Conservation (phyloP, 2,797 vertebrate species). For the Bryconaethiops microstoma region DNA sequence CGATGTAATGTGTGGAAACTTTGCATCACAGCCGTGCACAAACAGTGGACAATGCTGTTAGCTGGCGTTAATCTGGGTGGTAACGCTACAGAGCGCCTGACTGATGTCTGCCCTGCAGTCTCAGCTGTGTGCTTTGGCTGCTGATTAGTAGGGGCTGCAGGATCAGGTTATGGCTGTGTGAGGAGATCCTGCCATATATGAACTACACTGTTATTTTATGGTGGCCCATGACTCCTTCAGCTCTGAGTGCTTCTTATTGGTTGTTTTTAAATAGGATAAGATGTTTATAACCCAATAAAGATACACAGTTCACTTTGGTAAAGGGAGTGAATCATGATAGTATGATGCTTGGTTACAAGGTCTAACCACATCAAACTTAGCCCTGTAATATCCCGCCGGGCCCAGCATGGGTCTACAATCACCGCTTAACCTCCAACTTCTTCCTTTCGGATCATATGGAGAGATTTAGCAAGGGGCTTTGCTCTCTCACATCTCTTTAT, state of each 20-base stretch:
- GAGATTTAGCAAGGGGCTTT: neutral
- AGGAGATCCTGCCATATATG: neutral
- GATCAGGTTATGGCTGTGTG: conserved; percentile 36
- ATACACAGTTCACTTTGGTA: conserved; percentile 50
- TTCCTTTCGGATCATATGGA: neutral
- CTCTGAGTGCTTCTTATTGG: conserved; percentile 17
- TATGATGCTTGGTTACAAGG: conserved; percentile 32
- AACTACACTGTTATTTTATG: neutral
- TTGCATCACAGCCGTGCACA: conserved; percentile 28
- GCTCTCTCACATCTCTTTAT: neutral
- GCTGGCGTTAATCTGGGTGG: conserved; percentile 40
- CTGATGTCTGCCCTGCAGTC: conserved; percentile 26
- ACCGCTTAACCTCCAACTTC: conserved; percentile 52
- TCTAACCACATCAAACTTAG: conserved; percentile 53
- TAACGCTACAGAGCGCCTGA: conserved; percentile 32
- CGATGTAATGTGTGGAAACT: conserved; percentile 70
- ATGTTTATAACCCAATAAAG: conserved; percentile 46
- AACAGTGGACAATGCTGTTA: conserved; percentile 61
- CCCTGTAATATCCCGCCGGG: conserved; percentile 45
- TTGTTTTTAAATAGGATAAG: conserved; percentile 42
- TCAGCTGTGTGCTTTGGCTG: neutral
- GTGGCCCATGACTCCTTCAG: neutral
- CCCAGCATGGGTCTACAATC: conserved; percentile 54
- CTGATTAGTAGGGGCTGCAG: conserved; percentile 22
- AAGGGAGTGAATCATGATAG: conserved; percentile 45